A percentile compares a stretch with the other conserved stretches of the same genome.
Conservation (phyloP, 2,888 invertebrate genomes). For the Catocala nupta region DNA sequence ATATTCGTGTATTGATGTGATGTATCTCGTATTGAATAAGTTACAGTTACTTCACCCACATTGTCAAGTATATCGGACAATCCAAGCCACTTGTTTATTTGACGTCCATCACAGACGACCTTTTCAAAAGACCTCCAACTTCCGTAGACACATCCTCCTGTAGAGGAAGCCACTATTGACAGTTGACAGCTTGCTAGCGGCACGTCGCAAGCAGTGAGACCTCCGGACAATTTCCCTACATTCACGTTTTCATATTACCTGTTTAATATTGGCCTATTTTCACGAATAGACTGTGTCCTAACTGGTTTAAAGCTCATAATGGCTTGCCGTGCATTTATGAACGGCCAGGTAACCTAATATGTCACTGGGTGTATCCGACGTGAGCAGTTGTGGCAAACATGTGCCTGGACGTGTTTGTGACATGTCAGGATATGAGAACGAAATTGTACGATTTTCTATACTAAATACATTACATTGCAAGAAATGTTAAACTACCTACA, state of each 20-base stretch:
- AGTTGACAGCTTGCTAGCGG: slow-evolving; percentile 44
- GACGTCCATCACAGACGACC: slow-evolving; percentile 48
- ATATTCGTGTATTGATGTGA: too few species aligned
- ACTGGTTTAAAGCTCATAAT: slow-evolving; percentile 38
- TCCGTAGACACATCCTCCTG: slow-evolving; percentile 50
- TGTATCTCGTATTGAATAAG: too few species aligned
- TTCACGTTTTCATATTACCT: slow-evolving; percentile 43
- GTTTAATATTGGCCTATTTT: slow-evolving; percentile 24
- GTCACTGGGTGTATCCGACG: slow-evolving; percentile 43
- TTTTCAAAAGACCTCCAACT: slow-evolving; percentile 52
- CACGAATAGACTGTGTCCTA: slow-evolving; percentile 24
- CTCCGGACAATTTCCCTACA: slow-evolving; percentile 52
- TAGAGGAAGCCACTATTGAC: slow-evolving; percentile 59
- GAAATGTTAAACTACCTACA: background rate
- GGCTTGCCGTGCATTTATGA: slow-evolving; percentile 16
- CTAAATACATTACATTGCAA: background rate
- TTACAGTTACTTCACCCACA: too few species aligned
- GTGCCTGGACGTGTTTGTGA: slow-evolving; percentile 44
- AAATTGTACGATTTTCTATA: background rate
- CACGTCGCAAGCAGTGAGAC: slow-evolving; percentile 39
- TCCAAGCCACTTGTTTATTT: slow-evolving; percentile 31
- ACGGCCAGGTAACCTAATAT: slow-evolving; percentile 26
- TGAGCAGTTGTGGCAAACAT: slow-evolving; percentile 49
- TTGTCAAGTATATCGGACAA: slow-evolving; percentile 4
- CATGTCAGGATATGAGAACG: slow-evolving; percentile 37